Percentiles rank a stretch among this genome's conserved stretches.
phyloP scores from a whole-genome alignment of 1,140 invertebrate genomes.

The Leucophenga varia region DNA sequence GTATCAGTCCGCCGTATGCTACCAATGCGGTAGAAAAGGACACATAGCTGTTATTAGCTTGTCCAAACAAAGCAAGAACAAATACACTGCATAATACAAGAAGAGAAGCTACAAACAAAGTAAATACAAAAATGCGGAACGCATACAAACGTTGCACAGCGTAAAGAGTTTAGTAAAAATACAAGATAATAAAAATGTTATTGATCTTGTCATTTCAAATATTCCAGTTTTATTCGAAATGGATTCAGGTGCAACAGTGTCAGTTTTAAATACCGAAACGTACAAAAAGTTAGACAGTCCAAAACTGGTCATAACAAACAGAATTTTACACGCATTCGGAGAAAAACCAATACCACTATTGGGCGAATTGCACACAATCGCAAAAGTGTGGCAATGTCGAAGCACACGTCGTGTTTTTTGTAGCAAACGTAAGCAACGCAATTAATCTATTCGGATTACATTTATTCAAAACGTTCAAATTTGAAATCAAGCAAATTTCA shows the following conservation, averaged over 20 bases:
- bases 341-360: neutral
- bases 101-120: too few species aligned
- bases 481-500: neutral
- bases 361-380: too few species aligned
- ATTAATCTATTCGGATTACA: conserved; percentile 13
- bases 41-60: too few species aligned
- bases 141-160: too few species aligned
- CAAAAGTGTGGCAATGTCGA: too few species aligned
- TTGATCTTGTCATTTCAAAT: conserved; percentile 1
- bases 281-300: conserved; percentile 3
- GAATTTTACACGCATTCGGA: neutral
- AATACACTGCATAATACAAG: too few species aligned
- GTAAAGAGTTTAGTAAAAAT: too few species aligned
- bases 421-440: conserved; percentile 2
- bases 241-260: neutral
- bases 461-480: conserved; percentile 3
- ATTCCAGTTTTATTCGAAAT: neutral
- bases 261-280: neutral
- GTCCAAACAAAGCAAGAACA: too few species aligned
- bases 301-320: neutral
- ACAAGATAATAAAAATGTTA: conserved; percentile 2
- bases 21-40: too few species aligned
- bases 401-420: conserved; percentile 1
- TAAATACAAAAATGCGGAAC: too few species aligned
- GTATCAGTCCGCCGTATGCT: too few species aligned